These are phyloP conservation scores for Ephydatia muelleri DNA, from an alignment of 37 sponge, comb jelly and placozoan genomes.

Conservation along the genomic window DNA sequence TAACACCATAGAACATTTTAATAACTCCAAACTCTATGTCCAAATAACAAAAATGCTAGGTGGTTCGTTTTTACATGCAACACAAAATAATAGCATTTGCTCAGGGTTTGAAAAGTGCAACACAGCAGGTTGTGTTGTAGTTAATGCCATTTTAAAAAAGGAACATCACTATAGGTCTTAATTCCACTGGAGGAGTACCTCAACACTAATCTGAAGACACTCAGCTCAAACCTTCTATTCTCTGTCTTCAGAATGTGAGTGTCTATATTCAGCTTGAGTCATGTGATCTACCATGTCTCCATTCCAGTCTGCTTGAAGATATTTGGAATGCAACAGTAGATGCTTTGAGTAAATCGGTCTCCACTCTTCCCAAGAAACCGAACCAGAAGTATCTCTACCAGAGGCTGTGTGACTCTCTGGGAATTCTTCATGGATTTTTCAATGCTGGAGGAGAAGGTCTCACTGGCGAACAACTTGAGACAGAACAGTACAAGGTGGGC, in stretches of 20 bases:
- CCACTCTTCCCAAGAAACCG: conserved; percentile 5
- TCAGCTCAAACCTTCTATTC: conserved; percentile 20
- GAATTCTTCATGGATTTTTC: conserved; percentile 32
- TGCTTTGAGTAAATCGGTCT: neutral
- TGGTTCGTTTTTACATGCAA: no score
- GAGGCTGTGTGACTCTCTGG: conserved; percentile 4
- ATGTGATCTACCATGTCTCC: neutral
- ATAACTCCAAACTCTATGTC: no score
- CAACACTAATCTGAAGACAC: conserved; percentile 30
- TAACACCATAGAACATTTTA: no score
- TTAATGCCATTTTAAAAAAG: neutral
- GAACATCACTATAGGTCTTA: conserved; percentile 3
- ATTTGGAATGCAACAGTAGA: conserved; percentile 29
- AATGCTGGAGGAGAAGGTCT: conserved; percentile 56
- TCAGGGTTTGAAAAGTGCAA: no score
- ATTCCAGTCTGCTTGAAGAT: conserved; percentile 29
- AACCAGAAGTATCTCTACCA: conserved; percentile 3
- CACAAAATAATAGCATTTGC: no score
- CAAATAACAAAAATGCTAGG: no score
- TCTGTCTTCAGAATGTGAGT: conserved; percentile 41
- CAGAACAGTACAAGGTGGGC: conserved; percentile 33
- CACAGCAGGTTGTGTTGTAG: no score
- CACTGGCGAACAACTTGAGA: conserved; percentile 6
- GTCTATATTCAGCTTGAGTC: no score
- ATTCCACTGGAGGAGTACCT: conserved; percentile 42